phyloP scores from a whole-genome alignment of 2,888 invertebrate genomes.

The Macrosiphum euphorbiae region DNA sequence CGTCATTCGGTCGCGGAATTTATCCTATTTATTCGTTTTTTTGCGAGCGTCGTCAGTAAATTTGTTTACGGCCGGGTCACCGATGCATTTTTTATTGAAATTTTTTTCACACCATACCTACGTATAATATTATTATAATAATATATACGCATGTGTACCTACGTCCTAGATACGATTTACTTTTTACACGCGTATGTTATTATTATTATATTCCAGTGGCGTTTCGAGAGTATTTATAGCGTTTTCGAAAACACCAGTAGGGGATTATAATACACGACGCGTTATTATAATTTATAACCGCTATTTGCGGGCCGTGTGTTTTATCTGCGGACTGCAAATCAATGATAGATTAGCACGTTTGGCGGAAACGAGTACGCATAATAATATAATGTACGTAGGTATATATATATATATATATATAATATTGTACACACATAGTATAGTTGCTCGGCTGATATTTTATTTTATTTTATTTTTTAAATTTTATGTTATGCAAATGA shows the following conservation, averaged over 20 bases:
- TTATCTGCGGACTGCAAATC: slow-evolving; percentile 17
- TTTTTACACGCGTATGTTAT: not conserved
- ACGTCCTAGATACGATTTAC: not conserved
- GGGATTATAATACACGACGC: not conserved
- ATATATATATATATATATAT: not conserved
- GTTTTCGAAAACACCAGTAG: slow-evolving; percentile 28
- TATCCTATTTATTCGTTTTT: too few relatives aligned
- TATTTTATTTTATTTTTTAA: slow-evolving; percentile 17
- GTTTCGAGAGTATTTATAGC: slow-evolving; percentile 6
- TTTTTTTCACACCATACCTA: not conserved
- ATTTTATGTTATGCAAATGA: slow-evolving; percentile 48
- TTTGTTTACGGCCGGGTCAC: not conserved
- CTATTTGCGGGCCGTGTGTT: slow-evolving; percentile 8
- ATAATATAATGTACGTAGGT: not conserved
- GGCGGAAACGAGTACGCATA: slow-evolving; percentile 42
- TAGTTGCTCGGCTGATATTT: not conserved
- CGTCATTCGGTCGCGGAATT: too few relatives aligned
- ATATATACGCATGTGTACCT: not conserved
- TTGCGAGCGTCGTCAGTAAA: too few relatives aligned
- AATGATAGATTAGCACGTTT: slow-evolving; percentile 58
- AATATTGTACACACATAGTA: not conserved
- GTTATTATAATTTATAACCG: slow-evolving; percentile 35
- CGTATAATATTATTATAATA: not conserved
- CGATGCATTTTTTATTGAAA: not conserved
- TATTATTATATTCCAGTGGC: not conserved